A percentile compares a stretch with the other conserved stretches of the same genome.
Conservation (phyloP, 1,140 invertebrate species). For the Popillia japonica region DNA sequence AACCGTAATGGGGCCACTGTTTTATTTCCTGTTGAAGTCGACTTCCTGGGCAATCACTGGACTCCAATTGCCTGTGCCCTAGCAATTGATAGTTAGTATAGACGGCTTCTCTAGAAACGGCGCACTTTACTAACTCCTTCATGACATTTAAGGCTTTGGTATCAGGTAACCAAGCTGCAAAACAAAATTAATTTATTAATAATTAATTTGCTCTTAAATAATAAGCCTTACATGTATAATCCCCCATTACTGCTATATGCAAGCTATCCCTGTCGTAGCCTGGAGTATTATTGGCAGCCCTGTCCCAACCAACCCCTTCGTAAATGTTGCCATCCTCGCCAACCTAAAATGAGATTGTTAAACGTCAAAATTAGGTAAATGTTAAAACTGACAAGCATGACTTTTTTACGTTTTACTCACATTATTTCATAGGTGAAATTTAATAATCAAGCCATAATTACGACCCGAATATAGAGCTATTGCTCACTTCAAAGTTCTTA, state of each 20-base stretch:
- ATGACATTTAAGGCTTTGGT: not conserved
- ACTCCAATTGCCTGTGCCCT: not conserved
- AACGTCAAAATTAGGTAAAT: too few species aligned
- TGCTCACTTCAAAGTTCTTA: too few species aligned
- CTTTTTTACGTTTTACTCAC: too few species aligned
- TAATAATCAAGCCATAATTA: too few species aligned
- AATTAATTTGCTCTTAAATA: not conserved
- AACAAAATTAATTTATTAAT: not conserved
- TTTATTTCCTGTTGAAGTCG: not conserved
- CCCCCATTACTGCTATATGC: conserved; percentile 10
- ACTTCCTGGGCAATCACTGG: not conserved
- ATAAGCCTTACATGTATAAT: conserved; percentile 16
- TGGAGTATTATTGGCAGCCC: not conserved
- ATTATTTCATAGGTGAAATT: too few species aligned
- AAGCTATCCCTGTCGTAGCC: not conserved
- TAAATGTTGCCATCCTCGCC: conserved; percentile 3
- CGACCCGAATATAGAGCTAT: too few species aligned
- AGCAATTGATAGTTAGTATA: not conserved
- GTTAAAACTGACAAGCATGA: too few species aligned
- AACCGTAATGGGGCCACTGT: not conserved
- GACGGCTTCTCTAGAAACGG: not conserved
- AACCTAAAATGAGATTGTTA: not conserved
- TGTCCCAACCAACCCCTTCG: not conserved
- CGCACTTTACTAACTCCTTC: not conserved
- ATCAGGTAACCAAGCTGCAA: not conserved